phyloP scores from a whole-genome alignment of 2,888 invertebrate species.

The Lycophotia porphyrea region DNA sequence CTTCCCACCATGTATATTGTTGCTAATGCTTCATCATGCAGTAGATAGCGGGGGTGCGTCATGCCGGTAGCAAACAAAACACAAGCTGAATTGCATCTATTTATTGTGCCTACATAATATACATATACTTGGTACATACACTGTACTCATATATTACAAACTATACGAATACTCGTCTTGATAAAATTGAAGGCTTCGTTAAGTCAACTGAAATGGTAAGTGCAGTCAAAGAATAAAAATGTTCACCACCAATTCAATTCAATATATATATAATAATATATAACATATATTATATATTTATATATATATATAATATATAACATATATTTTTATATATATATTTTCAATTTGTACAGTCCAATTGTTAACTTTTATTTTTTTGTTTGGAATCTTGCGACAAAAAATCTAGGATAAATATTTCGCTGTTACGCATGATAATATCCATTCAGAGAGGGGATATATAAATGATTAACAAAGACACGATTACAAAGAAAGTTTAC shows the following conservation, averaged over 20 bases:
- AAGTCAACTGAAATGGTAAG: background rate
- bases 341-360: too few species aligned
- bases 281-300: too few species aligned
- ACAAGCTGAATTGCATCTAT: constrained; percentile 78
- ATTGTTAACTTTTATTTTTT: too few species aligned
- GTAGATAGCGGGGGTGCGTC: constrained; percentile 69
- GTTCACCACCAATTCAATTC: too few species aligned
- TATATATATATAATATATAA: too few species aligned
- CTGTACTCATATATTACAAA: constrained; percentile 43
- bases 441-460: background rate
- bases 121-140: constrained; percentile 67
- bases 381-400: background rate
- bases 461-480: background rate
- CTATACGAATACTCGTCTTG: constrained; percentile 6
- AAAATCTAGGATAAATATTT: background rate
- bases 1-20: background rate
- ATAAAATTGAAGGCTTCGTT: background rate
- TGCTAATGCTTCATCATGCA: constrained; percentile 59
- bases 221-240: constrained; percentile 3
- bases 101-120: constrained; percentile 77
- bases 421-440: background rate
- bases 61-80: constrained; percentile 83
- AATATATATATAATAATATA: too few species aligned
- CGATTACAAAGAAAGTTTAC: background rate
- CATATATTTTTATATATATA: too few species aligned